A percentile compares a stretch with the other conserved stretches of the same genome.
These are phyloP conservation scores for Bradypus variegatus DNA, from an alignment of 2,797 vertebrate species.

Conservation along the genomic window DNA sequence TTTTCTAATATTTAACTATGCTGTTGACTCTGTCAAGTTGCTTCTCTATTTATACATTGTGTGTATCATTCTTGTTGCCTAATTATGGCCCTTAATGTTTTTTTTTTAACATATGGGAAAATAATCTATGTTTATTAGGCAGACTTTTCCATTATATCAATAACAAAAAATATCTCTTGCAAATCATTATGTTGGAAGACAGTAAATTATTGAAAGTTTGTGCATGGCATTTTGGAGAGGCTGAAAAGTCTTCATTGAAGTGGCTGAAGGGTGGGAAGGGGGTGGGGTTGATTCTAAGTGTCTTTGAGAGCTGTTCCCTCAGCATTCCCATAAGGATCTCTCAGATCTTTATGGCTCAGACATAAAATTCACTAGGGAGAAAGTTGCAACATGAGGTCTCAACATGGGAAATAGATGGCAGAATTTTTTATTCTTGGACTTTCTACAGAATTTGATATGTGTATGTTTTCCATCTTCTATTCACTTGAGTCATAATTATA, in stretches of 20 bases:
- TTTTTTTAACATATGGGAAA: slow-evolving; percentile 36
- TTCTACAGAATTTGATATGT: slow-evolving; percentile 31
- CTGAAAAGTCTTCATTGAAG: neutral
- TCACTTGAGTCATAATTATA: slow-evolving; percentile 29
- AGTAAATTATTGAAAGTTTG: slow-evolving; percentile 16
- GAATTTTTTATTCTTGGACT: slow-evolving; percentile 6
- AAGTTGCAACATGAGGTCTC: slow-evolving; percentile 16
- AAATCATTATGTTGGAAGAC: neutral
- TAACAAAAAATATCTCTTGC: neutral
- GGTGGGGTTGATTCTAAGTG: neutral
- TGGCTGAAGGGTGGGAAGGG: neutral
- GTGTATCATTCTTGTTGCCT: neutral
- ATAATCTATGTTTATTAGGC: slow-evolving; percentile 3
- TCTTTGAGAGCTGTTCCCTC: neutral
- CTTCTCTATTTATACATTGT: neutral
- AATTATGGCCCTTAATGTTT: neutral
- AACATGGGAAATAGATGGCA: neutral
- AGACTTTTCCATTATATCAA: slow-evolving; percentile 28
- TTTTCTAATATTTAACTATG: neutral
- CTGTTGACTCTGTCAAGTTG: neutral
- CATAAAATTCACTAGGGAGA: slow-evolving; percentile 24
- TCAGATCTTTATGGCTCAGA: slow-evolving; percentile 25
- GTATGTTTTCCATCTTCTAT: slow-evolving; percentile 43
- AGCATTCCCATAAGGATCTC: neutral
- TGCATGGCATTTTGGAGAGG: neutral